Conservation (phyloP, 1,140 invertebrate genomes). For the Dreissena polymorpha region DNA sequence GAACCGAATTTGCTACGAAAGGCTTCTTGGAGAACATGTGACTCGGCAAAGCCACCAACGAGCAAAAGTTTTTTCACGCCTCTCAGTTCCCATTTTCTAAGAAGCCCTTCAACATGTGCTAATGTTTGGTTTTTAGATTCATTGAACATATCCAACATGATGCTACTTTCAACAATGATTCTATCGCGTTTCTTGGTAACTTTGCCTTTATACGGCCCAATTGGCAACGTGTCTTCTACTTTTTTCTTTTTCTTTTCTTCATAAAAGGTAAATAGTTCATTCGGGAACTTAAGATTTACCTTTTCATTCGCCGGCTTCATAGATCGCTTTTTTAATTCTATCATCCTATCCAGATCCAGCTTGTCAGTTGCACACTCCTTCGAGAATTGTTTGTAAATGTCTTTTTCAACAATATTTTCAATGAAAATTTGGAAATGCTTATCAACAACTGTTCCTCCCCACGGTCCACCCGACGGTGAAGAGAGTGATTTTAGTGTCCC, state of each 20-base stretch:
- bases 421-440: conserved; percentile 39
- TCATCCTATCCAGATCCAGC: conserved; percentile 37
- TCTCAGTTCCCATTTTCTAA: background rate
- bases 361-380: conserved; percentile 34
- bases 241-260: conserved; percentile 9
- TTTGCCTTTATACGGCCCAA: background rate
- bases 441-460: conserved; percentile 59
- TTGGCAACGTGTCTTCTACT: conserved; percentile 9
- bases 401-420: conserved; percentile 32
- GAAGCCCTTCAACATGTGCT: background rate
- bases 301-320: background rate
- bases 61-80: background rate
- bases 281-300: conserved; percentile 34
- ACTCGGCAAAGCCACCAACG: background rate
- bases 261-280: conserved; percentile 12
- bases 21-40: background rate
- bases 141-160: conserved; percentile 27
- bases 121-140: conserved; percentile 4
- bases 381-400: conserved; percentile 21
- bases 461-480: conserved; percentile 49
- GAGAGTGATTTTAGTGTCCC: conserved; percentile 43
- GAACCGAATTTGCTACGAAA: background rate
- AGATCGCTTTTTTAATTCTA: conserved; percentile 51
- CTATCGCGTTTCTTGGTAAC: conserved; percentile 43
- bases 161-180: conserved; percentile 5